Evolutionary conservation across 2,113 vertebrate species (phyloP), one percentile per base, ranked within the genome.

Genomic region (Cromileptes altivelis): DNA sequence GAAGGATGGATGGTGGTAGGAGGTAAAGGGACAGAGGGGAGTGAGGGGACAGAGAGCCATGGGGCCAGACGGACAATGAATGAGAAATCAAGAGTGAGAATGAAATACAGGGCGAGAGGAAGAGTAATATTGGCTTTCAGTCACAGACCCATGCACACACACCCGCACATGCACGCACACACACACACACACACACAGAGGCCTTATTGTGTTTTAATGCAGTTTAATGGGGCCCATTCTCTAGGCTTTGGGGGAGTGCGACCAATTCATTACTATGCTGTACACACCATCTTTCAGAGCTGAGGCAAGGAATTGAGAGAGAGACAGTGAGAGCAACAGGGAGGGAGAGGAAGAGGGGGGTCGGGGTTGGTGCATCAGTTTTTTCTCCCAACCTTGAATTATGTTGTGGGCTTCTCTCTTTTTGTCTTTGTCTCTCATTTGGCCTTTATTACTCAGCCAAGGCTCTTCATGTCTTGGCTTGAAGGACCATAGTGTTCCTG

Each of bases 181-280:
- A 30, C 71, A 68, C 85, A 70, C 62, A 82, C 79, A 69, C 74
- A 85, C 77, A 88, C 82, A 94, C 90, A 94, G 77, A 89, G 88
- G 86, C 85, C 85, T 93, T 94, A 91, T 95, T 93, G 92, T 94
- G 88, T 92, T 93, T 94, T 93, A 94, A 95, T 94, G 88, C 93
- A 93, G 90, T 94, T 93, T 94, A 94, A 93, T 94, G 90, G 91
- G 86, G 70, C 79, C 85, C 81, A 92, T 93, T 94, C 85, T 92
- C 78, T 60, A 67, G 86, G 67, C 90, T 85, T 85, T 88, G 80
- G 86, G 80, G 80, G 80, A 90, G 85, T 88, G 91, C 78, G 77
- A 91, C 78, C 82, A 80, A 91, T 91, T 92, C 91, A 93, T 95
- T 95, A 87, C 79, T 92, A 92, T 94, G 92, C 89, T 74, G 84